phyloP scores from a whole-genome alignment of 2,797 vertebrate species.

The Muscicapa comitata region DNA sequence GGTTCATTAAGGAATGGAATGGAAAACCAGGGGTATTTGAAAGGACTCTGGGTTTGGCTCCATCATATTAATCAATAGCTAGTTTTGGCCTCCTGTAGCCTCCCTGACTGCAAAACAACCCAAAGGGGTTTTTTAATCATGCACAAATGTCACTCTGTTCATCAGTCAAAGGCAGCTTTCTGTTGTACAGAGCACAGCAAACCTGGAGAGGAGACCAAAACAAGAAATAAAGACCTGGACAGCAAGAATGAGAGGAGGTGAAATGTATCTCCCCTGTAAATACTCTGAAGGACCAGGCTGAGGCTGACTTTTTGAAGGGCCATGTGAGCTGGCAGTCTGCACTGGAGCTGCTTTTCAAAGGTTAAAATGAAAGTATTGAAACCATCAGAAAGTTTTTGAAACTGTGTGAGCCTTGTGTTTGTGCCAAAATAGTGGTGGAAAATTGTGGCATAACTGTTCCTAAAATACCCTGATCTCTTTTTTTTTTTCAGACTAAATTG shows the following conservation, averaged over 20 bases:
- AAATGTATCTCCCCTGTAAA: neutral
- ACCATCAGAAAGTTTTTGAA: neutral
- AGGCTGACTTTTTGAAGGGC: rapidly evolving
- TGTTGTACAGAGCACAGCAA: neutral
- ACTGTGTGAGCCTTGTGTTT: neutral
- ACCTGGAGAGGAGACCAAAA: neutral
- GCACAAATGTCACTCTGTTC: neutral
- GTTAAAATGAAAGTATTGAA: neutral
- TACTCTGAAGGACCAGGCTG: neutral
- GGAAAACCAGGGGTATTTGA: neutral
- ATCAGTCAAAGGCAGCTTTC: neutral
- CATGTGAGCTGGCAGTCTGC: neutral
- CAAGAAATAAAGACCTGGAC: neutral
- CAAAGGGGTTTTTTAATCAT: neutral
- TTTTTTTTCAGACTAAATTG: neutral
- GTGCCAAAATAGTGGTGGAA: neutral
- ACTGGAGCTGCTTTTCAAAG: neutral
- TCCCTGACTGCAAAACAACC: neutral
- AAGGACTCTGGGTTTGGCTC: neutral
- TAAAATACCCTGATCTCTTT: neutral
- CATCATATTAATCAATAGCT: neutral
- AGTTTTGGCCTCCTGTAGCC: neutral
- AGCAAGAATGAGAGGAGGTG: neutral
- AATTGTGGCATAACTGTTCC: neutral
- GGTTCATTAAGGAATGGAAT: neutral